These are phyloP conservation scores for Busseola fusca DNA, from an alignment of 2,888 invertebrate genomes.

Conservation along the genomic window DNA sequence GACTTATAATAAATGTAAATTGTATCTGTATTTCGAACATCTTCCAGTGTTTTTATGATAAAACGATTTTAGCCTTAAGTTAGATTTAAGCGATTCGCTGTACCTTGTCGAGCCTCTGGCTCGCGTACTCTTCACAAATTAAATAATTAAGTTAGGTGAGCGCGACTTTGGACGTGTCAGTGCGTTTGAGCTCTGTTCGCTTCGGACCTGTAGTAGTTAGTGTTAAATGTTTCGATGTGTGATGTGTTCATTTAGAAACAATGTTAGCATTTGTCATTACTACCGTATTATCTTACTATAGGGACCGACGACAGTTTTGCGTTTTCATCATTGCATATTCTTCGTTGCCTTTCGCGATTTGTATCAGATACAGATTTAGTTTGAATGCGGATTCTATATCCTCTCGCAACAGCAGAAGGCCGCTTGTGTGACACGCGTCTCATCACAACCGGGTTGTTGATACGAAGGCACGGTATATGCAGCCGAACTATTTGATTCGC, in stretches of 20 bases:
- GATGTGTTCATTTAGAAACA: conserved; percentile 87
- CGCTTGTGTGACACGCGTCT: conserved; percentile 52
- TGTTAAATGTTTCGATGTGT: conserved; percentile 86
- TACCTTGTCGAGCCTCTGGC: conserved; percentile 81
- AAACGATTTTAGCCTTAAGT: conserved; percentile 83
- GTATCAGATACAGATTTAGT: conserved; percentile 73
- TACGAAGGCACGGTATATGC: conserved; percentile 71
- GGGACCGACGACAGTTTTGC: conserved; percentile 77
- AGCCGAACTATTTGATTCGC: conserved; percentile 70
- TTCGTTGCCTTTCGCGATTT: conserved; percentile 81
- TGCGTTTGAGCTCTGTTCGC: conserved; percentile 79
- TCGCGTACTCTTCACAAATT: conserved; percentile 86
- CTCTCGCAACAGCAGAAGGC: conserved; percentile 60
- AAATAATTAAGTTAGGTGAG: conserved; percentile 80
- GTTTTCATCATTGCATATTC: conserved; percentile 79
- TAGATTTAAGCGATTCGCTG: conserved; percentile 82
- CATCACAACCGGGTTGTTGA: conserved; percentile 51
- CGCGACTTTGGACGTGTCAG: conserved; percentile 78
- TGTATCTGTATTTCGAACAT: conserved; percentile 83
- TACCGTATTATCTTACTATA: conserved; percentile 75
- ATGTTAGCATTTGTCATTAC: conserved; percentile 81
- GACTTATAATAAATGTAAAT: conserved; percentile 74
- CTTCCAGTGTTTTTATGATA: conserved; percentile 87
- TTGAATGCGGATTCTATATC: conserved; percentile 67
- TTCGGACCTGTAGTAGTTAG: conserved; percentile 84